Percentiles rank a stretch among this genome's conserved stretches.
Evolutionary conservation across 2,888 invertebrate genomes (phyloP).

Genomic region (Nomada goodeniana): DNA sequence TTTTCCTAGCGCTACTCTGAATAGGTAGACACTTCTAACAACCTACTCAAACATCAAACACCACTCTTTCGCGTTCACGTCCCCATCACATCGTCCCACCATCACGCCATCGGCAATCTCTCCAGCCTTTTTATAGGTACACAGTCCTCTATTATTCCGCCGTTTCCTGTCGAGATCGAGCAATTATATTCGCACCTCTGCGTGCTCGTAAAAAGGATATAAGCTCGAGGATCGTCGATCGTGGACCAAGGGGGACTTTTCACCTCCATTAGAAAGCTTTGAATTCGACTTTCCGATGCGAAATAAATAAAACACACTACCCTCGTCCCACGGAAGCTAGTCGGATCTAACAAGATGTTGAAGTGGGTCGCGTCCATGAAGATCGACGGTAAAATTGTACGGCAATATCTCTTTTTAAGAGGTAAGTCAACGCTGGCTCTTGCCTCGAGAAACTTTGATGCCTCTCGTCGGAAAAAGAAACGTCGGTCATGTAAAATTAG

Average conservation of each 20-base stretch:
- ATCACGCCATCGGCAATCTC: slow-evolving; percentile 22
- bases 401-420: slow-evolving; percentile 24
- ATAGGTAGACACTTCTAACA: slow-evolving; percentile 45
- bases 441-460: slow-evolving; percentile 12
- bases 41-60: slow-evolving; percentile 62
- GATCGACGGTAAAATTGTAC: slow-evolving; percentile 24
- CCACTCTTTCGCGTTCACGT: slow-evolving; percentile 8
- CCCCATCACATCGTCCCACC: slow-evolving; percentile 10
- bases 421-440: slow-evolving; percentile 32
- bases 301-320: not conserved
- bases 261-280: slow-evolving; percentile 38
- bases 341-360: slow-evolving; percentile 17
- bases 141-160: slow-evolving; percentile 50
- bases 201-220: slow-evolving; percentile 19
- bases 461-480: not conserved
- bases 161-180: slow-evolving; percentile 42
- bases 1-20: slow-evolving; percentile 42
- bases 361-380: slow-evolving; percentile 23
- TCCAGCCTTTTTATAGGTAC: slow-evolving; percentile 31
- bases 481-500: slow-evolving; percentile 11
- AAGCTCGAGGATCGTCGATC: slow-evolving; percentile 27
- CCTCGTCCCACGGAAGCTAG: not conserved
- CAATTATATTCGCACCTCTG: slow-evolving; percentile 61
- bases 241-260: slow-evolving; percentile 9
- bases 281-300: slow-evolving; percentile 26